Conservation (phyloP, 2,888 invertebrate genomes). For the Thelaira solivaga region DNA sequence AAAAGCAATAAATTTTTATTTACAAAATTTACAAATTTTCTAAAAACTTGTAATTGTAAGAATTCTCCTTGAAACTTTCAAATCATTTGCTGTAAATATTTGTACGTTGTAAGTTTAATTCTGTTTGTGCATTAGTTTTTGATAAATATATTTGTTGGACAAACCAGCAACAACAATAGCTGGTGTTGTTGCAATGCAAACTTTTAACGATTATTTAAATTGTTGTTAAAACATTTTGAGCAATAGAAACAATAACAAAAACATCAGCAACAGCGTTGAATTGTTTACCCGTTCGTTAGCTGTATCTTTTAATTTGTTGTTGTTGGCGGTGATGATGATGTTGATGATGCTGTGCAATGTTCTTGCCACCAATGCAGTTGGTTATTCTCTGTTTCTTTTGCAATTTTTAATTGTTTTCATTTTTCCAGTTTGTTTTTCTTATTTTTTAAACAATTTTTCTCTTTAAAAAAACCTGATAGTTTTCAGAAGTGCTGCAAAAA, state of each 20-base stretch:
- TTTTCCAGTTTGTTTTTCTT: constrained; percentile 18
- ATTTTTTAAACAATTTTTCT: not conserved
- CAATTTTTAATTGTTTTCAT: constrained; percentile 37
- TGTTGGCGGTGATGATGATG: not conserved
- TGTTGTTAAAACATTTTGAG: constrained; percentile 28
- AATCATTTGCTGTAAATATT: constrained; percentile 32
- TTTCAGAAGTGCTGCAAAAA: constrained; percentile 39
- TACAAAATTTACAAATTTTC: not conserved
- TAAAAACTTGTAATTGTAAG: not conserved
- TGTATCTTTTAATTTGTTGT: constrained; percentile 12
- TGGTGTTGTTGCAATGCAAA: constrained; percentile 12
- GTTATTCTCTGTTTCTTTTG: constrained; percentile 5
- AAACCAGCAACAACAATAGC: not conserved
- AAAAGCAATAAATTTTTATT: not conserved
- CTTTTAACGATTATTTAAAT: constrained; percentile 41
- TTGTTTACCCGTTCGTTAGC: constrained; percentile 35
- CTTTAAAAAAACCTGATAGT: constrained; percentile 49
- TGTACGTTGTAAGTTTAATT: not conserved
- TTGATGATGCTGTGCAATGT: constrained; percentile 11
- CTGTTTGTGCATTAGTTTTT: not conserved
- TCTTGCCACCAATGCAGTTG: constrained; percentile 29
- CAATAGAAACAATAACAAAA: not conserved
- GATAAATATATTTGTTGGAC: not conserved
- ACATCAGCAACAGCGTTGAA: constrained; percentile 20
- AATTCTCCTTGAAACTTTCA: not conserved